Evolutionary conservation across 2,888 invertebrate species (phyloP), one percentile per base, ranked within the genome.

Genomic region (Oeneis ivallda): DNA sequence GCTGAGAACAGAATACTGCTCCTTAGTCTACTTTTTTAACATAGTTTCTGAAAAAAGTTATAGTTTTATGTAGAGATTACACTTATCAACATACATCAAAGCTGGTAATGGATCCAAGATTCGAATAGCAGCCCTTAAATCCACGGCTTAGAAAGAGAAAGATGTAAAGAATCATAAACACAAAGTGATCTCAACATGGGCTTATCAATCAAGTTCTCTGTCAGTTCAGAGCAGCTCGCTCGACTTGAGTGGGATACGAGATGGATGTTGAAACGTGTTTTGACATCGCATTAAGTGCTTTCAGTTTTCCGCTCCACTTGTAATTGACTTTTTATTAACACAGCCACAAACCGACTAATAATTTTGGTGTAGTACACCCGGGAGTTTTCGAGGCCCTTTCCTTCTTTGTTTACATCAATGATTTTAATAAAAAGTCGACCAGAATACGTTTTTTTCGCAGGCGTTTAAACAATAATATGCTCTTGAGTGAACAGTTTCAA

Each of bases 221-320:
- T 41, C 41, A 2, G 56, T 41, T 0, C 17, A 9, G 9, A 2
- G 10, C 15, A 1, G 4, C 10, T 1, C 10, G 6, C 39, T 9
- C 39, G 2, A 8, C n/a, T 5, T 32, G 52, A 26, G 13, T 32
- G 32, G n/a, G 43, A 17, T n/a, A 8, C 34, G 53, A 53, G 53
- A 54, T 37, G 54, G 37, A 41, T 39, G 56, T 39, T 32, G 58
- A 58, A 58, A 58, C 58, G 47, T 58, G 58, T 58, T 58, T 58
- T 32, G 58, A 58, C 58, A 34, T 45, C 43, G 26, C 26, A 43
- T 37, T 43, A 43, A 57, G 43, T 57, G 57, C 57, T 57, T 58
- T 58, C 58, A 34, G 32, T 58, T 45, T 34, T 32, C 58, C 45
- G 47, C 45, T 47, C 47, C 45, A 47, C 58, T 47, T 47, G 17